Evolutionary conservation across 2,113 vertebrate species (phyloP), one percentile per base, ranked within the genome.

Genomic region (Pampusana beccarii): DNA sequence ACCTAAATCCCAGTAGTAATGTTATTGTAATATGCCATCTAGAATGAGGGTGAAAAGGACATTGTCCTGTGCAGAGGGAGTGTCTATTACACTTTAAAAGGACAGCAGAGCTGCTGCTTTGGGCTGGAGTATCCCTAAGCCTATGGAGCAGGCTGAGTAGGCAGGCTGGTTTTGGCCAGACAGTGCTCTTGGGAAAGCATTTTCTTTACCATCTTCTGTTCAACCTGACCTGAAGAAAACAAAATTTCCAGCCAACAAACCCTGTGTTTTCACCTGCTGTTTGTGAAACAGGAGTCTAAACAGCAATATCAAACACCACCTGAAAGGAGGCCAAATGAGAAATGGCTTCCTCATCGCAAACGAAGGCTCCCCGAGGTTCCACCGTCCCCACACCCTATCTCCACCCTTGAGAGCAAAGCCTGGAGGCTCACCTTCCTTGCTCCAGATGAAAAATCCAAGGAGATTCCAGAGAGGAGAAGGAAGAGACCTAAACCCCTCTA

Each of bases 261-360:
- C 10, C 44, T 92, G 31, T 86, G 75, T 94, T 85, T 98, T 95
- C 86, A 93, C 83, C 97, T 87, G 91, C 98, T 97, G 91, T 97
- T 88, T 82, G 82, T 97, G 71, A 96, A 98, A 94, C 96, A 95
- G 77, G 80, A 95, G 44, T 80, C 83, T 92, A 94, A 80, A 81
- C 92, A 91, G 66, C 97, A 96, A 92, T 94, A 90, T 65, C 97
- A 96, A 69, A 87, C 51, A 4, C 46, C 82, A 33, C 70, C 95
- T 95, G 91, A 97, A 70, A 98, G 96, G 90, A 94, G 71, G 31
- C 44, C 89, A 79, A 86, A 67, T 87, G 90, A 97, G 86, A 97
- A 97, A 80, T 75, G 86, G 89, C 69, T 60, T 66, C 71, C 93
- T 50, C 95, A 95, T 12, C 71, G n/a, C 46, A 91, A 88, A 85